Base-by-base conservation (phyloP, 1,140 invertebrate species). In the Macrotrachela quadricornifera region DNA sequence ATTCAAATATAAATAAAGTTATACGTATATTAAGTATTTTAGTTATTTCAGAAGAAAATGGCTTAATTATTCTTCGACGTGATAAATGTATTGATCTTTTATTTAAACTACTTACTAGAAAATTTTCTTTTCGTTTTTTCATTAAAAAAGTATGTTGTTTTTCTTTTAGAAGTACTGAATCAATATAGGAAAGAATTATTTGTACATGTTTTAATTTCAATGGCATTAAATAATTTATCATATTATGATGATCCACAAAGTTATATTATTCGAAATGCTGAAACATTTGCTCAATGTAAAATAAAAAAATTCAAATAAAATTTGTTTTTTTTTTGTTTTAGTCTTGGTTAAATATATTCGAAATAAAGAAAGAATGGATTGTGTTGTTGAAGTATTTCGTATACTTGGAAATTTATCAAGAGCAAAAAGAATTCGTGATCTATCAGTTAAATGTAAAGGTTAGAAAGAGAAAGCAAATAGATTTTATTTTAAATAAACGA, bases 11-110 rank as follows among this genome's bases (percentile, higher is more conserved):
- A 13, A 64, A 69, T n/a, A 71, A 79, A 69, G 68, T 79, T 42
- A 75, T 81, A 13, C 67, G 80, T 17, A 76, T 82, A 6, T 68
- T 81, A 45, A 80, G 79, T 37, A 82, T 82, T 62, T 76, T 80
- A 66, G 77, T 77, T 41, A 77, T 82, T 41, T 78, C 78, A 66
- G 71, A 77, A 15, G 73, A 75, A 14, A 78, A 81, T 45, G 80
- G 80, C 11, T 71, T 71, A 48, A 67, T 67, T 36, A 63, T 80
- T 14, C 65, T 75, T 15, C 65, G 70, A 38, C 70, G 75, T 39
- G 57, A 62, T 17, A 59, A 65, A 11, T 72, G 69, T 59, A 62
- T 71, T 16, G 59, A 69, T 30, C 56, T 66, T 11, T 58, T 73
- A 14, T 54, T 73, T 9, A 69, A 73, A 56, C 71, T 77, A 55